phyloP scores from a whole-genome alignment of 2,888 invertebrate genomes.

The Hirtodrosophila duncani region DNA sequence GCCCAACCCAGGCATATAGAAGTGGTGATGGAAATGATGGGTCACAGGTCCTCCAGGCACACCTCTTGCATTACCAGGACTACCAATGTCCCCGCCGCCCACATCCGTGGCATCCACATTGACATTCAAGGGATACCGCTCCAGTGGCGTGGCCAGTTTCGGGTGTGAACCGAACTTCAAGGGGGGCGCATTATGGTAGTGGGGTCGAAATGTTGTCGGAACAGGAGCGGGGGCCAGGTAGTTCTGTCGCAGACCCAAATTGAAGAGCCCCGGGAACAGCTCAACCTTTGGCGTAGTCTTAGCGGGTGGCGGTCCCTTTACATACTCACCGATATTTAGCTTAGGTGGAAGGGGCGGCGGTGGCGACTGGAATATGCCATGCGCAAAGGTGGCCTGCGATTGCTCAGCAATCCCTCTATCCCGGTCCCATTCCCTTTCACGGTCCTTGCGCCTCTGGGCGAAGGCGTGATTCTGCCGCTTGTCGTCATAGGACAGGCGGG shows the following conservation, averaged over 20 bases:
- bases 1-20: constrained; percentile 68
- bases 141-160: constrained; percentile 24
- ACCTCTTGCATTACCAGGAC: neutral
- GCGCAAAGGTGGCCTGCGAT: constrained; percentile 64
- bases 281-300: constrained; percentile 57
- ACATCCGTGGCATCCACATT: neutral
- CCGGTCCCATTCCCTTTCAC: constrained; percentile 6
- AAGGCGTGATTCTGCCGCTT: constrained; percentile 39
- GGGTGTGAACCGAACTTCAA: constrained; percentile 51
- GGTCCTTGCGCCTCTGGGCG: constrained; percentile 61
- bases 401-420: constrained; percentile 18
- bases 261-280: constrained; percentile 55
- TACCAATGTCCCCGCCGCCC: neutral
- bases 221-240: constrained; percentile 56
- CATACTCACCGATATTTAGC: constrained; percentile 76
- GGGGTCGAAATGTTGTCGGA: constrained; percentile 76
- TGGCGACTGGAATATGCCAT: constrained; percentile 56
- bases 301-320: constrained; percentile 31
- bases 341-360: constrained; percentile 40
- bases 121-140: constrained; percentile 34
- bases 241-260: constrained; percentile 45
- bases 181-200: constrained; percentile 61
- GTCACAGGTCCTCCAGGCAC: constrained; percentile 56
- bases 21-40: constrained; percentile 78
- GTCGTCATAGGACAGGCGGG: constrained; percentile 46